A percentile compares a stretch with the other conserved stretches of the same genome.
These are phyloP conservation scores for Drosophila nigritarsus DNA, from an alignment of 2,888 invertebrate genomes.

Conservation along the genomic window DNA sequence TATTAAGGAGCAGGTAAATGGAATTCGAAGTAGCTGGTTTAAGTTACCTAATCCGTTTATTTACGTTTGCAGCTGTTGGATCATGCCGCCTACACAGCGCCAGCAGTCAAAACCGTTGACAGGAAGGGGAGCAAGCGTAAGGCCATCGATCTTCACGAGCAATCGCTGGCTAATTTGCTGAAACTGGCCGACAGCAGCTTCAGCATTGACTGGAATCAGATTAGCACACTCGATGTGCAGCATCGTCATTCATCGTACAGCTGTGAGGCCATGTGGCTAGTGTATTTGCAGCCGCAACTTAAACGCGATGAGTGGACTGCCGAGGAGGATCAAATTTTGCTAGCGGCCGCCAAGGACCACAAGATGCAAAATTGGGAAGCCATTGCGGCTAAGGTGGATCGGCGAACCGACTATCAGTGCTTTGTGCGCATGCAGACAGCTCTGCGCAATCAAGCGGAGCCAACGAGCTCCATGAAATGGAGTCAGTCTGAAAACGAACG, in stretches of 20 bases:
- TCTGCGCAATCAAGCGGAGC: slow-evolving; percentile 65
- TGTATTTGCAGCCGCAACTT: slow-evolving; percentile 89
- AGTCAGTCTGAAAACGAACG: slow-evolving; percentile 89
- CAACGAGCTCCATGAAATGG: slow-evolving; percentile 86
- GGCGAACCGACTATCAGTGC: slow-evolving; percentile 89
- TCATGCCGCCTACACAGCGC: slow-evolving; percentile 12
- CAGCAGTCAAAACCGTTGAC: neutral
- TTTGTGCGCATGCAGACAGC: slow-evolving; percentile 88
- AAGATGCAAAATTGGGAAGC: slow-evolving; percentile 88
- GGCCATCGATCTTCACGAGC: slow-evolving; percentile 43
- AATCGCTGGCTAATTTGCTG: slow-evolving; percentile 59
- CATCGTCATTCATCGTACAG: slow-evolving; percentile 88
- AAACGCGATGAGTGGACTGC: slow-evolving; percentile 87
- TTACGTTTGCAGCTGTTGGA: slow-evolving; percentile 56
- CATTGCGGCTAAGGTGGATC: slow-evolving; percentile 87
- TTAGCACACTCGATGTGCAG: slow-evolving; percentile 83
- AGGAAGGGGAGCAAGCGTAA: slow-evolving; percentile 19
- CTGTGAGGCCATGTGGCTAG: slow-evolving; percentile 90
- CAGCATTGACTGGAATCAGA: slow-evolving; percentile 82
- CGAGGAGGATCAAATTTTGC: slow-evolving; percentile 86
- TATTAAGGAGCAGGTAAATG: slow-evolving; percentile 85
- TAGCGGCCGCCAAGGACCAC: slow-evolving; percentile 83
- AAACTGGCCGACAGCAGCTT: slow-evolving; percentile 63
- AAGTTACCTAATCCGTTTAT: neutral
- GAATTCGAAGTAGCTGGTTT: rapidly evolving